Conservation (phyloP, 37 sponge, comb jelly and placozoan species). For the Axinella damicornis region DNA sequence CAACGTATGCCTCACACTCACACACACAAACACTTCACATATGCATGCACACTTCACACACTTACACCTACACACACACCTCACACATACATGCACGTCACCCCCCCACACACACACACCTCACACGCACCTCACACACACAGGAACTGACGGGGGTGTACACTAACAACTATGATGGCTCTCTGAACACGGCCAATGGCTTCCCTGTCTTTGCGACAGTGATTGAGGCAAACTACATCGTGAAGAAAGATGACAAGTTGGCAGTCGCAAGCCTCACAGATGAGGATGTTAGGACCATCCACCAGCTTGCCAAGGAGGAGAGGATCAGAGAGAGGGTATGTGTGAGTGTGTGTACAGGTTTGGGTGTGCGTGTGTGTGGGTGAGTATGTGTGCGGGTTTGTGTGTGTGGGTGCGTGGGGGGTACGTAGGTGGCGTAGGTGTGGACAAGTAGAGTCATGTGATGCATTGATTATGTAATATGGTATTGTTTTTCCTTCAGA, state of each 20-base stretch:
- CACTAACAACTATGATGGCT: constrained; percentile 93
- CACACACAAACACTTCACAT: neutral
- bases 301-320: constrained; percentile 92
- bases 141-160: constrained; percentile 93
- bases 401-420: neutral
- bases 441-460: neutral
- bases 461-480: constrained; percentile 3
- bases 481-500: constrained; percentile 38
- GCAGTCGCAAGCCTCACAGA: constrained; percentile 94
- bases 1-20: neutral
- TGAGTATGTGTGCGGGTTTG: too few species aligned
- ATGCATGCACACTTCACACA: too few species aligned
- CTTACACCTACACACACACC: too few species aligned
- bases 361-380: too few species aligned
- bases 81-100: neutral
- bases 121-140: neutral
- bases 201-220: constrained; percentile 99
- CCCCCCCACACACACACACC: too few species aligned
- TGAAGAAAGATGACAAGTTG: constrained; percentile 91
- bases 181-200: constrained; percentile 95
- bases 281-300: constrained; percentile 89
- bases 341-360: neutral
- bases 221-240: constrained; percentile 96
- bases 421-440: neutral
- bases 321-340: constrained; percentile 89